Evolutionary conservation across 2,113 vertebrate species (phyloP), one percentile per base, ranked within the genome.

Genomic region (Girardinichthys multiradiatus): DNA sequence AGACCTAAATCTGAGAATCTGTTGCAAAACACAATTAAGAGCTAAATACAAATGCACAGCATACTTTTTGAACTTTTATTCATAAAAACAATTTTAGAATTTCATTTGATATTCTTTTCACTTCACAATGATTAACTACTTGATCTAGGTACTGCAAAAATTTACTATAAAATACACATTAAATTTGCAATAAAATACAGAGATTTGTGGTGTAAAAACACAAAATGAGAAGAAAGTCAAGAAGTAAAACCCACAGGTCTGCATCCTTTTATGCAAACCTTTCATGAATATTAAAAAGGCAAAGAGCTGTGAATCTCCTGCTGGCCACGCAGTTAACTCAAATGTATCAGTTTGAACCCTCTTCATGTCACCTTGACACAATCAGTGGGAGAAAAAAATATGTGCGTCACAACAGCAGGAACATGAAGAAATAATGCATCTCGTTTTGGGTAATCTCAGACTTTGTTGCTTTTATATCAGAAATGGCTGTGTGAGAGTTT

Each of bases 301-400:
- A 64, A 45, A 28, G 13, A 45, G 48, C 31, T 24, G 3, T 39
- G 3, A 59, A 27, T 31, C n/a, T 48, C 57, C 64, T 39, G n/a
- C 35, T 21, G 21, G 4, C 17, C 48, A 61, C 29, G n/a, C 15
- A 64, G 39, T 37, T 37, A 27, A 31, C 27, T 1, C 27, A 19
- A n/a, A 3, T 26, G 14, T 57, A 39, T 33, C 54, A 6, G 51
- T 75, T 33, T 29, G 28, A 29, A 30, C 59, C 17, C 51, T 74
- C 57, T 74, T 17, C 3, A 15, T 74, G 87, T 89, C 72, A 84
- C 74, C 19, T 73, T 86, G 80, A 88, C 80, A 80, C 30, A 0
- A 8, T 42, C 35, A 37, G 21, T 1, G 30, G 42, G 42, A 17
- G 42, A 17, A 62, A 81, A 76, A 5, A 31, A n/a, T 29, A n/a